These are phyloP conservation scores for Enteromius unitaeniatus DNA, from an alignment of 2,797 vertebrate genomes.

Conservation along the genomic window DNA sequence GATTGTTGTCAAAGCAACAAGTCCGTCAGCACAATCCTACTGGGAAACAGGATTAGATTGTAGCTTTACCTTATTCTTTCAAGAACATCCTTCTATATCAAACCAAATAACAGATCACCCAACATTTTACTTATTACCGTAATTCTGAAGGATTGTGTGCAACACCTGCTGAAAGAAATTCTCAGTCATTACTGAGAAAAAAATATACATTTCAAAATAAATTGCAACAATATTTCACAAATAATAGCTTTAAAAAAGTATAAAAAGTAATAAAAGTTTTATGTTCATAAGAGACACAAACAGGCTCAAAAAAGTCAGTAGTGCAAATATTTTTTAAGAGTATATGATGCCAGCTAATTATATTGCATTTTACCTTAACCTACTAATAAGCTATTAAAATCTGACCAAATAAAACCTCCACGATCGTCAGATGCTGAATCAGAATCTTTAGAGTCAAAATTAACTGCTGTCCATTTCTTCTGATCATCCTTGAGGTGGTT, in stretches of 20 bases:
- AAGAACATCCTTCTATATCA: not conserved
- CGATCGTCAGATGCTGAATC: not conserved
- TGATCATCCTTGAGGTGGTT: no score
- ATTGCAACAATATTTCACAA: not conserved
- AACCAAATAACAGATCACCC: not conserved
- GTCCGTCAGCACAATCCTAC: not conserved
- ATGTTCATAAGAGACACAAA: not conserved
- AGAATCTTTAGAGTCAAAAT: not conserved
- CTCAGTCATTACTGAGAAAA: not conserved
- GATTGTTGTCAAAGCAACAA: not conserved
- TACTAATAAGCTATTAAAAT: not conserved
- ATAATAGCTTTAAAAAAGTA: no score
- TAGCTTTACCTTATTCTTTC: not conserved
- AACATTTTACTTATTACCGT: not conserved
- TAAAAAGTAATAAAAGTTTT: no score
- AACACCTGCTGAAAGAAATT: not conserved
- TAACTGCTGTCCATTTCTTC: no score
- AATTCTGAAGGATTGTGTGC: not conserved
- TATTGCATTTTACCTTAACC: not conserved
- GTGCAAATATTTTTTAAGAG: not conserved
- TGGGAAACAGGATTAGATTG: constrained; percentile 2
- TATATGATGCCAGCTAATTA: not conserved
- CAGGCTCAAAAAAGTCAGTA: not conserved
- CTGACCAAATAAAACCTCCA: not conserved
- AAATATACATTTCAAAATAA: no score